Conservation (phyloP, 2,797 vertebrate genomes). For the Chiroxiphia lanceolata region DNA sequence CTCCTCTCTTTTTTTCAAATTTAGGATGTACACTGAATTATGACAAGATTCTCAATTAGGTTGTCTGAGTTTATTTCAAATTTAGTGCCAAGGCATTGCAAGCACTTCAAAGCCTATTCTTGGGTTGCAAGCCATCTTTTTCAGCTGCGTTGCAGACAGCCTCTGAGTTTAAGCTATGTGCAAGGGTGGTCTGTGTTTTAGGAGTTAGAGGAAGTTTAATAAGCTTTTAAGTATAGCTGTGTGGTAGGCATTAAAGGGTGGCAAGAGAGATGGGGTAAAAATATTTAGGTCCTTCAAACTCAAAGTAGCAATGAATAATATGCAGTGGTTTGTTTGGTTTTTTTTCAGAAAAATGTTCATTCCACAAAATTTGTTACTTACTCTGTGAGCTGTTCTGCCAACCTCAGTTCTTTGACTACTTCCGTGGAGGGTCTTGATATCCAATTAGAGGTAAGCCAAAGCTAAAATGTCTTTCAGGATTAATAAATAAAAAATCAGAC, state of each 20-base stretch:
- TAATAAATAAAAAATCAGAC: not conserved
- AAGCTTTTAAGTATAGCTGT: not conserved
- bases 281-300: not conserved
- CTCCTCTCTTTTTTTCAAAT: not conserved
- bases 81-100: not conserved
- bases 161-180: not conserved
- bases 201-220: not conserved
- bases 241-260: not conserved
- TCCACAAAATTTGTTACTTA: constrained; percentile 97
- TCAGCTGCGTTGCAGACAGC: not conserved
- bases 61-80: not conserved
- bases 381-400: constrained; percentile 93
- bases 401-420: constrained; percentile 89
- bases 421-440: constrained; percentile 95
- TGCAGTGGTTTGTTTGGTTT: not conserved
- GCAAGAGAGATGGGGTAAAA: not conserved
- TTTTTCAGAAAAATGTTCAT: constrained; percentile 95
- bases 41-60: not conserved
- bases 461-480: not conserved
- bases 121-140: not conserved
- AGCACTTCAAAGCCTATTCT: not conserved
- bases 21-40: not conserved
- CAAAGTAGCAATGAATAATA: not conserved
- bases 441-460: constrained; percentile 90
- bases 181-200: not conserved